phyloP scores from a whole-genome alignment of 2,888 invertebrate genomes.

The Ophion obscuratus region DNA sequence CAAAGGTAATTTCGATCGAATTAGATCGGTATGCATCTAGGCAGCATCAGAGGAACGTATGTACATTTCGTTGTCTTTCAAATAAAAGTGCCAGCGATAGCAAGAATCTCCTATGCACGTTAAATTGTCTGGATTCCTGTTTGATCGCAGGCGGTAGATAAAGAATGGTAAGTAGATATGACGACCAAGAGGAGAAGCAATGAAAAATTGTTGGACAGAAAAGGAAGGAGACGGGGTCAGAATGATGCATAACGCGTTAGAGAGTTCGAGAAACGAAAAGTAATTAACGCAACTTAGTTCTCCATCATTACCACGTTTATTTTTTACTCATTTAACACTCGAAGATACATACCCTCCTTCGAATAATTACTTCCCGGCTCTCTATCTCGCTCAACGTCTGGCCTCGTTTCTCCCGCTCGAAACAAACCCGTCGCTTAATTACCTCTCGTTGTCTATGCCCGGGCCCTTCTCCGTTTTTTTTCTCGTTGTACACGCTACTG shows the following conservation, averaged over 20 bases:
- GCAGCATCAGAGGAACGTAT: too few relatives aligned
- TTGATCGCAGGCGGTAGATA: background rate
- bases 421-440: conserved; percentile 76
- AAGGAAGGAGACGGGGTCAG: background rate
- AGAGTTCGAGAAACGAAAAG: conserved; percentile 40
- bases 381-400: conserved; percentile 40
- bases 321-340: conserved; percentile 49
- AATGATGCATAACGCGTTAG: background rate
- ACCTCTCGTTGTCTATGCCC: conserved; percentile 69
- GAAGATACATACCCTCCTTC: conserved; percentile 41
- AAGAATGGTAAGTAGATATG: background rate
- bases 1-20: too few relatives aligned
- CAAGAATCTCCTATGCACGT: background rate
- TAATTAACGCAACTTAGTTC: conserved; percentile 57
- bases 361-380: conserved; percentile 57
- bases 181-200: background rate
- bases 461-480: conserved; percentile 68
- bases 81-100: too few relatives aligned
- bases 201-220: conserved; percentile 36
- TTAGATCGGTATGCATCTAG: too few relatives aligned
- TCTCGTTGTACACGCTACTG: conserved; percentile 60
- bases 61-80: too few relatives aligned
- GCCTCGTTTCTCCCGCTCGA: conserved; percentile 63
- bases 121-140: background rate
- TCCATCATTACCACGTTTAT: conserved; percentile 54